Evolutionary conservation across 2,113 vertebrate species (phyloP), one percentile per base, ranked within the genome.

Genomic region (Tor tambroides): DNA sequence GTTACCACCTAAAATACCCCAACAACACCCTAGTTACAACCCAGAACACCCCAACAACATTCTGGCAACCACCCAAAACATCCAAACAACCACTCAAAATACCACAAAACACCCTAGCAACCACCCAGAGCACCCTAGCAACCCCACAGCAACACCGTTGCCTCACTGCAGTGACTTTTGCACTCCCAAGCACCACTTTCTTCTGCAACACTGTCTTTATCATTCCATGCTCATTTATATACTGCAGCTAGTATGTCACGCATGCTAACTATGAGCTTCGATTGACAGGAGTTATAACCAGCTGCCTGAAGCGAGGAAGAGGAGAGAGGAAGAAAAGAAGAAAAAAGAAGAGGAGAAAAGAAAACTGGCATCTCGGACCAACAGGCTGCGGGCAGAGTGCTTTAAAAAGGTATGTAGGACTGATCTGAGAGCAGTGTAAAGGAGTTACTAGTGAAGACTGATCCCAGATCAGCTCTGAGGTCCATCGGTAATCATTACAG

Each of bases 361-460:
- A 56, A 91, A 92, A 84, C 91, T 96, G 87, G 87, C 92, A 85
- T 91, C 94, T 74, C 95, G 96, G 91, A 96, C 94, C 0, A 98
- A 98, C 93, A 94, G 96, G 56, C 91, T 96, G 82, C 93, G 96
- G 0, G 95, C 94, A 0, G 95, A 97, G 88, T 91, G 96, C 82
- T 98, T 97, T 89, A 99, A 97, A 92, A 98, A 97, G 97, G 97
- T 98, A 92, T 74, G 23, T n/a, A 43, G 32, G 19, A 21, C 32
- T 14, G 32, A 21, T 46, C 32, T 38, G 26, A 54, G 82, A 38
- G n/a, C 51, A 56, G 67, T 28, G 32, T 12, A 12, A 11, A n/a
- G 35, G 46, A 11, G n/a, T 83, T 61, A 38, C 5, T 1, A 35
- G 28, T 14, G 65, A 54, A 38, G n/a, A 54, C 28, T 54, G 65